Conservation (phyloP, 1,140 invertebrate species). For the Pseudoatta argentina region DNA sequence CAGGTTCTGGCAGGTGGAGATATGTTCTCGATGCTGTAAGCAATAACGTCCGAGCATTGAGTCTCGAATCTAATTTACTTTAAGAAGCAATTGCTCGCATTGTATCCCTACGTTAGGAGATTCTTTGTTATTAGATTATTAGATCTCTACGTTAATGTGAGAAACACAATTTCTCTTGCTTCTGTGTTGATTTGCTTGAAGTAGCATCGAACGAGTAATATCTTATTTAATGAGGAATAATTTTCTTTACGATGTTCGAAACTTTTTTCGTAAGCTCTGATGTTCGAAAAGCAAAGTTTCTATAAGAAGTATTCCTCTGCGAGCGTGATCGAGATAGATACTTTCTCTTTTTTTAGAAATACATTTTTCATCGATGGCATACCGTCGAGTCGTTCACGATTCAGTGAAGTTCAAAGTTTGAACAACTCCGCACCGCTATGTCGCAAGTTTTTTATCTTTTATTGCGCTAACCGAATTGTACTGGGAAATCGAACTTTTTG, state of each 20-base stretch:
- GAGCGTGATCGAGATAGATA: background rate
- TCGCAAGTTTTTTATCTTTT: conserved; percentile 46
- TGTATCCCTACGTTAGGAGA: background rate
- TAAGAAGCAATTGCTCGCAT: conserved; percentile 15
- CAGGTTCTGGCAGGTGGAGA: conserved; percentile 49
- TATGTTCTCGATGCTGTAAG: conserved; percentile 31
- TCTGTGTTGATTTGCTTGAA: too few species aligned
- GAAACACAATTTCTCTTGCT: background rate
- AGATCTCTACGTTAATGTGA: background rate
- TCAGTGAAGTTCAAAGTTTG: conserved; percentile 29
- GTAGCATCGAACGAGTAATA: background rate
- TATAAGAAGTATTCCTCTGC: conserved; percentile 7
- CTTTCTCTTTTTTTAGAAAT: conserved; percentile 9
- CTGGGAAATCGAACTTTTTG: conserved; percentile 47
- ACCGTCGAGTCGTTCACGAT: conserved; percentile 10
- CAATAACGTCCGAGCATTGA: conserved; percentile 37
- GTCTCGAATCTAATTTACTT: conserved; percentile 39
- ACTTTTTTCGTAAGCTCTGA: conserved; percentile 6
- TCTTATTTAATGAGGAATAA: conserved; percentile 4
- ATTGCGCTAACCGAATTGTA: conserved; percentile 39
- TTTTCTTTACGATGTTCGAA: conserved; percentile 1
- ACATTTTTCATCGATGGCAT: conserved; percentile 49
- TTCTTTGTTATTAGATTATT: conserved; percentile 31
- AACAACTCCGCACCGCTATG: background rate
- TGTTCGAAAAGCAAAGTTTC: background rate